Evolutionary conservation across 2,797 vertebrate genomes (phyloP).

Genomic region (Nannoperca obscura): DNA sequence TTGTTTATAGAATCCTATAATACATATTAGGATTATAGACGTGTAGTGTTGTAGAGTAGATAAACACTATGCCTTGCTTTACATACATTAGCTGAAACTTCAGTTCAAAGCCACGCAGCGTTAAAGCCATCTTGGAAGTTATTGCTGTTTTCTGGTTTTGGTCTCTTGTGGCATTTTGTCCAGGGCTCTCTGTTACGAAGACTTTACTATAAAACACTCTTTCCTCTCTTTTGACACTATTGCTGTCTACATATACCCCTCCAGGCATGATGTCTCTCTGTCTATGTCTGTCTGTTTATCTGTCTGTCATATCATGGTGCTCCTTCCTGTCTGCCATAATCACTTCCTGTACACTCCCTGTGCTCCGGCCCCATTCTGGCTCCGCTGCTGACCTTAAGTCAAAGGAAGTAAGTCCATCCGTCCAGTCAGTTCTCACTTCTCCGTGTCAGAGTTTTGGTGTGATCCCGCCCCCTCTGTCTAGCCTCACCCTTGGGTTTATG

Average conservation of each 20-base stretch:
- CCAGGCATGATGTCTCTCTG: conserved; percentile 82
- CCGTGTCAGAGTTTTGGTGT: conserved; percentile 51
- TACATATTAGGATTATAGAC: neutral
- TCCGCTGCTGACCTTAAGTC: conserved; percentile 83
- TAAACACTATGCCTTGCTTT: neutral
- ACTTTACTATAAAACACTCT: conserved; percentile 37
- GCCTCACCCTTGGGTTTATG: conserved; percentile 38
- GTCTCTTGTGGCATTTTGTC: conserved; percentile 67
- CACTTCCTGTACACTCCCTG: conserved; percentile 71
- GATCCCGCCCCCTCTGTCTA: conserved; percentile 27
- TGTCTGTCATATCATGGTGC: conserved; percentile 74
- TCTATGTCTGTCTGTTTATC: conserved; percentile 75
- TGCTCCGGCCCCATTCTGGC: conserved; percentile 79
- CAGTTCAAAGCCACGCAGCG: conserved; percentile 69
- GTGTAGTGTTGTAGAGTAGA: neutral
- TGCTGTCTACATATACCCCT: conserved; percentile 58
- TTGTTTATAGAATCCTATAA: neutral
- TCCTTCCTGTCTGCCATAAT: conserved; percentile 80
- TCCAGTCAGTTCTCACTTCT: conserved; percentile 38
- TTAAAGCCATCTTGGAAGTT: conserved; percentile 88
- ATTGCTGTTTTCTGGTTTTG: conserved; percentile 82
- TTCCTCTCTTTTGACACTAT: conserved; percentile 60
- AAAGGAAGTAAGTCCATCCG: conserved; percentile 88
- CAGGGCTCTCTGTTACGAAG: conserved; percentile 55
- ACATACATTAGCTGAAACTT: neutral